These are phyloP conservation scores for Acropora tenuis DNA, from an alignment of 64 coral and sea anemone species.

Conservation along the genomic window DNA sequence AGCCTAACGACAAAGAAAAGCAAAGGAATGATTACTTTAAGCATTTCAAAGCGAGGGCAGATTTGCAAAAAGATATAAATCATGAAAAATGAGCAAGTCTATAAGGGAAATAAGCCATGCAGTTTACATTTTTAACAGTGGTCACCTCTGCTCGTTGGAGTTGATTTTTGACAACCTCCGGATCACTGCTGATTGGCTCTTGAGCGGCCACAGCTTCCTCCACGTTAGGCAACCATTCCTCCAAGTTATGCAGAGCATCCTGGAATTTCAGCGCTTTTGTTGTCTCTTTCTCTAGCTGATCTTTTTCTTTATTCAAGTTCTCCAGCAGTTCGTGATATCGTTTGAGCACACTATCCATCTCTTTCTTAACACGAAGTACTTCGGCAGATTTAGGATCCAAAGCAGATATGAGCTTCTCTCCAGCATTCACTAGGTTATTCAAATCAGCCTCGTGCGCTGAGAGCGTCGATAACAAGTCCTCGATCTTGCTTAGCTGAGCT, in stretches of 20 bases:
- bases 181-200: conserved; percentile 89
- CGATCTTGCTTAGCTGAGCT: conserved; percentile 56
- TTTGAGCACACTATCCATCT: conserved; percentile 50
- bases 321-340: conserved; percentile 71
- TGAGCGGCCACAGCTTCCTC: conserved; percentile 76
- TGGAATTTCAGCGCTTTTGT: conserved; percentile 83
- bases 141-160: conserved; percentile 89
- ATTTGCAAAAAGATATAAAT: not conserved
- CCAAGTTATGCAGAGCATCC: conserved; percentile 73
- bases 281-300: conserved; percentile 74
- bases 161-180: conserved; percentile 80
- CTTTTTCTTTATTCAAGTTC: conserved; percentile 58
- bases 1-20: conserved; percentile 38
- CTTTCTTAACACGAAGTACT: conserved; percentile 63
- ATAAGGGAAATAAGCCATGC: not conserved
- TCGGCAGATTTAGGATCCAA: conserved; percentile 77
- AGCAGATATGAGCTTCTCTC: conserved; percentile 50
- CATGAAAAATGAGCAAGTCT: not conserved
- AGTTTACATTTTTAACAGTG: not conserved
- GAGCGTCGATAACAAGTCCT: conserved; percentile 60
- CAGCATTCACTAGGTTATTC: conserved; percentile 44
- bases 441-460: conserved; percentile 69
- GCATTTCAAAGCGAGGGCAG: too few species aligned
- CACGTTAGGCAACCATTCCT: conserved; percentile 81
- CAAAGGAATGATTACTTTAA: too few species aligned